Evolutionary conservation across 2,888 invertebrate species (phyloP), one percentile per base, ranked within the genome.

Genomic region (Hyalella azteca): DNA sequence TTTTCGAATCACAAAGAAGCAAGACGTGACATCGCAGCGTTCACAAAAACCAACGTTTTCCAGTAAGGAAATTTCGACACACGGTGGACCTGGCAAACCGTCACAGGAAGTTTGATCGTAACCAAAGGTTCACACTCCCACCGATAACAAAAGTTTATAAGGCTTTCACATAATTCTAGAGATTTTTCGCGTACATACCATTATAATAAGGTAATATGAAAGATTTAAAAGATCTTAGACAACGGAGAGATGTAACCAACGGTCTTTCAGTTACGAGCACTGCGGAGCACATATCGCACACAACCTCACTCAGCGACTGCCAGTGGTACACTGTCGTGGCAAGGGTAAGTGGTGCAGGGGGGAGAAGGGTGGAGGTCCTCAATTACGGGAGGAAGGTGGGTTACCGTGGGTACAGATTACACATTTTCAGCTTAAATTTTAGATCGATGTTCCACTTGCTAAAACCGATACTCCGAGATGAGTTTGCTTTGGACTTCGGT

Each of bases 1-100:
- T n/a, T n/a, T n/a, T n/a, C n/a, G n/a, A n/a, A n/a, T n/a, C n/a
- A n/a, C n/a, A n/a, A n/a, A n/a, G n/a, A n/a, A n/a, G n/a, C n/a
- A n/a, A n/a, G n/a, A n/a, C n/a, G 22, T 11, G 22, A 54, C 22
- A 29, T 26, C 29, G 3, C 19, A 9, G 4, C 4, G 26, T 26
- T 11, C 26, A 22, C 54, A 26, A 45, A 54, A 22, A 54, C 0
- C 19, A 66, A 66, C 3, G 66, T 66, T 4, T 3, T 19, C 36
- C 3, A 66, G 59, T 45, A 59, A 59, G 36, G 39, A 66, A 66
- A 66, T 66, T 66, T 66, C 66, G 66, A 66, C 66, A 66, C 45
- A 9, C 66, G 1, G 66, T 9, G 36, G 66, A 32, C 15, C 11
- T 29, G 29, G 66, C 36, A 13, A 36, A 66, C 36, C 22, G 36